A percentile compares a stretch with the other conserved stretches of the same genome.
Conservation (phyloP, 2,797 vertebrate genomes). For the Saguinus oedipus region DNA sequence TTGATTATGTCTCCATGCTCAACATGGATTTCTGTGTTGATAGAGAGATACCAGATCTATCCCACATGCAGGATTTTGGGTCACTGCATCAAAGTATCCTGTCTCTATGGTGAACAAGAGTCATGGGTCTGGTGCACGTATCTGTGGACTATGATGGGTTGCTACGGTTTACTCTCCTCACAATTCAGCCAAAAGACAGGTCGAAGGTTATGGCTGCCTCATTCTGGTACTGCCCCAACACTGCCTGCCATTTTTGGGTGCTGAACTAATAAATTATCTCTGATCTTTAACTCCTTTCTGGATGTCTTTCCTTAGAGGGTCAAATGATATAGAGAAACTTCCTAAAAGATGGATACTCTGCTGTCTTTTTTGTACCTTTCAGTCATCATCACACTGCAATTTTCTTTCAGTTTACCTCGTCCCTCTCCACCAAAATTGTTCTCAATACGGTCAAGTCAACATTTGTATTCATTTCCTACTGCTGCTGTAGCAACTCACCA, state of each 20-base stretch:
- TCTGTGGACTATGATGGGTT: background rate
- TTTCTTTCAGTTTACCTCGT: background rate
- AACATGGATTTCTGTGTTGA: background rate
- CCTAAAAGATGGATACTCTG: background rate
- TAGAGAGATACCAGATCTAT: background rate
- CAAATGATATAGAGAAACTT: conserved; percentile 4
- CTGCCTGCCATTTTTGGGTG: background rate
- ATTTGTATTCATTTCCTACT: conserved; percentile 36
- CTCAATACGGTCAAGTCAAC: background rate
- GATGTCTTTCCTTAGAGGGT: background rate
- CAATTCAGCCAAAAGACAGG: background rate
- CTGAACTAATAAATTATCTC: background rate
- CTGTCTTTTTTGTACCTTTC: background rate
- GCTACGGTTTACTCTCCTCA: background rate
- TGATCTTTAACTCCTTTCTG: background rate
- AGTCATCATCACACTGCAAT: background rate
- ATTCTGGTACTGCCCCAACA: background rate
- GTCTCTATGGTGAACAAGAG: background rate
- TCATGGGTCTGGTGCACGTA: background rate
- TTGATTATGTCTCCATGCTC: background rate
- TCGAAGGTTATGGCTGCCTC: background rate
- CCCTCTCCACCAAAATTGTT: background rate
- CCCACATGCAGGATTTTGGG: background rate
- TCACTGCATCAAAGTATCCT: background rate
- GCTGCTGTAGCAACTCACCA: conserved; percentile 19